Percentiles rank a stretch among this genome's conserved stretches.
phyloP scores from a whole-genome alignment of 2,113 vertebrate species.

The Balaenoptera acutorostrata region DNA sequence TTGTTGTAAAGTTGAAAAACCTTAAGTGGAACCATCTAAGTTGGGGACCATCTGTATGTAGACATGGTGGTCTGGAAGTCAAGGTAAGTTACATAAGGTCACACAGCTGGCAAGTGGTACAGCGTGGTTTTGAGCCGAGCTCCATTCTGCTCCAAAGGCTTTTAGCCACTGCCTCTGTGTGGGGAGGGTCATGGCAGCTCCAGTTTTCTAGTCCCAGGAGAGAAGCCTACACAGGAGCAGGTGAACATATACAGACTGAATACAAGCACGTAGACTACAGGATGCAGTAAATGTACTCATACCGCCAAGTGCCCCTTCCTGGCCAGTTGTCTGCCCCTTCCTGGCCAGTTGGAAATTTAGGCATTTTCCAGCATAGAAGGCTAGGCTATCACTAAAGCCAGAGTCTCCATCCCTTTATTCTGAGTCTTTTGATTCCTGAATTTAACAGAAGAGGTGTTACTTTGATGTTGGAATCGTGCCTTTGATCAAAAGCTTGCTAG shows the following conservation, averaged over 20 bases:
- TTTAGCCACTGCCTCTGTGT: not conserved
- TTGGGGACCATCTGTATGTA: not conserved
- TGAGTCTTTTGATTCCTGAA: conserved; percentile 72
- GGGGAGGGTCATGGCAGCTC: not conserved
- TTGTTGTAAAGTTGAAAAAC: not conserved
- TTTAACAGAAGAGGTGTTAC: conserved; percentile 78
- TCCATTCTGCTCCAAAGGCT: not conserved
- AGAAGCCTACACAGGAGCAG: not conserved
- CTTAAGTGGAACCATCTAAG: not conserved
- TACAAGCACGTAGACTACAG: not conserved
- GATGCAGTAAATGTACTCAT: rapidly evolving
- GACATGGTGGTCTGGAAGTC: not conserved
- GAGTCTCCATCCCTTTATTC: conserved; percentile 56
- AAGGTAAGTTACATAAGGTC: not conserved
- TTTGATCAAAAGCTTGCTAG: conserved; percentile 83
- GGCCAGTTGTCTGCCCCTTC: not conserved
- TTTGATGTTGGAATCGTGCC: conserved; percentile 81
- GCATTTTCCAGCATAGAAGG: conserved; percentile 23
- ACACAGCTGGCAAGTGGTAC: not conserved
- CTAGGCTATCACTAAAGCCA: conserved; percentile 66
- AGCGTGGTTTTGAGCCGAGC: not conserved
- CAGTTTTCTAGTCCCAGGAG: not conserved
- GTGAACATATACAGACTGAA: not conserved
- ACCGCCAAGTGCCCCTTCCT: not conserved
- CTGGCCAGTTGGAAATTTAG: not conserved